Evolutionary conservation across 2,888 invertebrate genomes (phyloP), one percentile per base, ranked within the genome.

Genomic region (Clivina fossor): DNA sequence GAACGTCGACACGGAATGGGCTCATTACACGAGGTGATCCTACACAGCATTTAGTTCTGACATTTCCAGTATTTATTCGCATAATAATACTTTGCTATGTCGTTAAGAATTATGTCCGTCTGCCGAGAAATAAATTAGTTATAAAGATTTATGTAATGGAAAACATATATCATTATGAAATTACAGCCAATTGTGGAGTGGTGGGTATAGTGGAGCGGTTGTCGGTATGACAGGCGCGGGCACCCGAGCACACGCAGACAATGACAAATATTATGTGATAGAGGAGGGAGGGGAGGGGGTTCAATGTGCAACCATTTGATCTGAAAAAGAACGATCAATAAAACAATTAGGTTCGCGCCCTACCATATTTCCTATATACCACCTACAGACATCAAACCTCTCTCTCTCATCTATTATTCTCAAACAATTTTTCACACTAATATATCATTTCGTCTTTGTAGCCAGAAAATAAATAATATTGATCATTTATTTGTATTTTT

Each of bases 31-130:
- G 62, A 61, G 64, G 63, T 64, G 66, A 66, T 67, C 64, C 65
- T 64, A 62, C 66, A 75, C 73, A 78, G 77, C 80, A 78, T 79
- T 80, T 80, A 80, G 77, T 78, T 78, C 73, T 79, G 80, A 80
- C 80, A 78, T 79, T 79, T 74, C 71, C 77, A 80, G 80, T 80
- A 81, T 81, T 81, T 81, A 80, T 80, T 79, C 80, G 79, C 80
- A 80, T 80, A 80, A 80, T 81, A 80, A 81, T 80, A 80, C 68
- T 66, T 65, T 64, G 64, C 64, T 60, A 60, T 61, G 63, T 64
- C 64, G 65, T 66, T 63, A 64, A 63, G 63, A 65, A 64, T 65
- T 63, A 65, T 66, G 66, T 66, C 66, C 66, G 67, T 68, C 69
- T 68, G 60, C 65, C 61, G 63, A 62, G 67, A 68, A 68, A 70